Conservation (phyloP, 2,888 invertebrate genomes). For the Acronicta leporina region DNA sequence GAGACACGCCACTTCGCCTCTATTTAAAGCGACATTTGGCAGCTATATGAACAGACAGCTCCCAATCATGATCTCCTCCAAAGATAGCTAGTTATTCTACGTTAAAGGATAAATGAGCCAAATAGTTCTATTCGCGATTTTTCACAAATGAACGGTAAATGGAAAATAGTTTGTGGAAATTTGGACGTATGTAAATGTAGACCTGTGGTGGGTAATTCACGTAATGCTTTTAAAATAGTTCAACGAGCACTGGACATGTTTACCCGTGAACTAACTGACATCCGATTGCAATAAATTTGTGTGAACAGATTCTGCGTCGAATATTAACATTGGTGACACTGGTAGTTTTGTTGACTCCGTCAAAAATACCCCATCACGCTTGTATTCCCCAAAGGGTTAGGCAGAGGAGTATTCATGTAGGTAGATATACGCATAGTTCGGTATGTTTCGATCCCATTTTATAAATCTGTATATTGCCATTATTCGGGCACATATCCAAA, state of each 20-base stretch:
- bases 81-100: constrained; percentile 52
- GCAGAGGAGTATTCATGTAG: too few relatives aligned
- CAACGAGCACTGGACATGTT: neutral
- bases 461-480: too few relatives aligned
- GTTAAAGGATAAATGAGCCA: constrained; percentile 45
- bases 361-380: too few relatives aligned
- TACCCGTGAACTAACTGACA: neutral
- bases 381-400: too few relatives aligned
- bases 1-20: constrained; percentile 29
- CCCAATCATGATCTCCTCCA: constrained; percentile 49
- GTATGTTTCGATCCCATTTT: too few relatives aligned
- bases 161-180: constrained; percentile 31
- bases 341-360: too few relatives aligned
- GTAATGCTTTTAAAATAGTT: constrained; percentile 31
- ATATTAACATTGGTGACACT: constrained; percentile 26
- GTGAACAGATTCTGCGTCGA: constrained; percentile 11
- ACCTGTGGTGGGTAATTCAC: constrained; percentile 10
- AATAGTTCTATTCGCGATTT: constrained; percentile 26
- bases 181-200: constrained; percentile 38
- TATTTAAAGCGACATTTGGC: constrained; percentile 48
- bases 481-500: too few relatives aligned
- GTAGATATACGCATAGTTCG: too few relatives aligned
- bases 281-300: neutral
- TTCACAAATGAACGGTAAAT: constrained; percentile 30
- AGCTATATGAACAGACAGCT: constrained; percentile 38